Evolutionary conservation across 30 jellyfish, hydroid and myxozoan species (phyloP), one percentile per base, ranked within the genome.

Genomic region (Pelagia noctiluca): DNA sequence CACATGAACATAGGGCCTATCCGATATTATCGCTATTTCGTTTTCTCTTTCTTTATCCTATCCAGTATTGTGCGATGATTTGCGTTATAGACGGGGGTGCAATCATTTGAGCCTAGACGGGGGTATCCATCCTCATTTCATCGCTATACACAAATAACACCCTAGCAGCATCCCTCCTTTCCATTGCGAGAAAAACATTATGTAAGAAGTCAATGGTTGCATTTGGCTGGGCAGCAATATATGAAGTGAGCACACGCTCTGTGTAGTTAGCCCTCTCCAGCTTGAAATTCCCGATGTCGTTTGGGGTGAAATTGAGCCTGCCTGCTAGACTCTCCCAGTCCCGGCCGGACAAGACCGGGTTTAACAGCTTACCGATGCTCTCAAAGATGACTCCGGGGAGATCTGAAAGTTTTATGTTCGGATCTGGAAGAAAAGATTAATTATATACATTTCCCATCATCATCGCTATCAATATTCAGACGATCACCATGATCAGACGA

Each of bases 321-420:
- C 92, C 92, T 0, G 92, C 92, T 0, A 82, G 79, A 1, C 85
- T 69, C 42, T 82, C 37, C 92, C 92, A 82, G 52, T 82, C 92
- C 50, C 75, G 10, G 35, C 70, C 69, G 16, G 22, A 71, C 46
- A 28, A 86, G 38, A 29, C 32, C 8, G 92, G 92, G 78, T 82
- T 82, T 72, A 82, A 63, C 4, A 52, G 80, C 1, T 46, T 71
- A 2, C 92, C 92, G 0, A 82, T 62, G 26, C 21, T 65, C n/a
- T 82, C 80, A 47, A 60, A 66, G 0, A 82, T 81, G 2, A 64
- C 3, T 53, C 74, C 92, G 1, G 92, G 86, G 57, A 82, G 60
- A 1, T 22, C 19, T 1, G 33, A 12, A 1, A 82, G 23, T 35
- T 68, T 74, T 2, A 70, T 48, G 2, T 82, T 86, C 2, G 85